A percentile compares a stretch with the other conserved stretches of the same genome.
These are phyloP conservation scores for Naja naja DNA, from an alignment of 2,113 vertebrate species.

Conservation along the genomic window DNA sequence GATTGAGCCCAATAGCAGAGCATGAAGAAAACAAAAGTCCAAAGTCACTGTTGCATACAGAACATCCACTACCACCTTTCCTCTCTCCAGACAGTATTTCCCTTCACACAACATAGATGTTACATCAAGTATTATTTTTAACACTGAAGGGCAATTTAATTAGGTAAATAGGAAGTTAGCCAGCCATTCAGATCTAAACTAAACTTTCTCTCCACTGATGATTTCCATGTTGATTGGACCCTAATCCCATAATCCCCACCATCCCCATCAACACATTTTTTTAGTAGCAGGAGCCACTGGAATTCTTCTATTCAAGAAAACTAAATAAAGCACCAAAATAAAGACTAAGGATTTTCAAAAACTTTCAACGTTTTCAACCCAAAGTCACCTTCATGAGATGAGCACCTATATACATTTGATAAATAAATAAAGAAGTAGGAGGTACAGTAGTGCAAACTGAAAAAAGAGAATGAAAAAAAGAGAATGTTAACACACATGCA, in stretches of 20 bases:
- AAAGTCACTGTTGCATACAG: neutral
- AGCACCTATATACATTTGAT: neutral
- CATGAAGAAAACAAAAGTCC: neutral
- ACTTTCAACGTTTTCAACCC: neutral
- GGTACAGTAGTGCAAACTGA: neutral
- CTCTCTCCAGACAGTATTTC: neutral
- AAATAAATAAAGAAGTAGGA: neutral
- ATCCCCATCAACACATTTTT: neutral
- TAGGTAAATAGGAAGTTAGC: neutral
- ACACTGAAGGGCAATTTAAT: neutral
- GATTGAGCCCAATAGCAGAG: neutral
- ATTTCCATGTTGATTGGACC: neutral
- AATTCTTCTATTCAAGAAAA: neutral
- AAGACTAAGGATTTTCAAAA: neutral
- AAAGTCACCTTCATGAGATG: neutral
- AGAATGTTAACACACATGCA: neutral
- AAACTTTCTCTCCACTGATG: neutral
- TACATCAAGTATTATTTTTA: neutral
- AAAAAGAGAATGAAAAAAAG: neutral
- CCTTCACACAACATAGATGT: neutral
- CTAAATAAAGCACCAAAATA: neutral
- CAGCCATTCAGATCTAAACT: neutral
- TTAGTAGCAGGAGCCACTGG: neutral
- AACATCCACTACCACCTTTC: neutral
- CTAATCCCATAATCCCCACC: neutral